phyloP scores from a whole-genome alignment of 2,888 invertebrate genomes.

The Rotaria socialis region DNA sequence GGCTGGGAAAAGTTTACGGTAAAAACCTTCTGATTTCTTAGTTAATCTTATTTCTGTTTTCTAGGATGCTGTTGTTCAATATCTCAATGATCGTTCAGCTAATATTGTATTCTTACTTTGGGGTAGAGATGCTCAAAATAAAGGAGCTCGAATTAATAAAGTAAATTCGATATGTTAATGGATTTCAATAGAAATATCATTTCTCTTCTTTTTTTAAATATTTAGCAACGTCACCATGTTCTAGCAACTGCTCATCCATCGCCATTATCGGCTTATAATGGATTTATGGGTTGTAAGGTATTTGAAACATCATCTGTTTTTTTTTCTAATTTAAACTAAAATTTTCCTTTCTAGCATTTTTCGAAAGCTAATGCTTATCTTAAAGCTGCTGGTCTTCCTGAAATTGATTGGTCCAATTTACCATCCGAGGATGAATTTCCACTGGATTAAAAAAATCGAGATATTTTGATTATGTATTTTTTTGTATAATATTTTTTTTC shows the following conservation, averaged over 20 bases:
- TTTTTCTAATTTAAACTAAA: background rate
- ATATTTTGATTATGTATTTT: background rate
- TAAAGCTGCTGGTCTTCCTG: background rate
- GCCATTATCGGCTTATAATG: background rate
- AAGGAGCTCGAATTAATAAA: conserved; percentile 13
- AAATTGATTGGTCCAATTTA: background rate
- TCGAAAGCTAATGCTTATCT: conserved; percentile 31
- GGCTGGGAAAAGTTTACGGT: conserved; percentile 36
- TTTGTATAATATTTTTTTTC: background rate
- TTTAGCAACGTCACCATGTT: background rate
- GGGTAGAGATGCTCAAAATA: conserved; percentile 24
- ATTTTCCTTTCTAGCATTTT: background rate
- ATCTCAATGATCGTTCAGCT: background rate
- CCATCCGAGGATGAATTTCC: background rate
- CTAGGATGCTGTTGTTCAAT: conserved; percentile 12
- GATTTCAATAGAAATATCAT: background rate
- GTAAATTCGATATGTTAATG: background rate
- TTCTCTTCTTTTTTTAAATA: too few relatives aligned
- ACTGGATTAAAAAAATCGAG: background rate
- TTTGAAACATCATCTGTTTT: background rate
- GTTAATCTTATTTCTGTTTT: background rate
- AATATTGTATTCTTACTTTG: conserved; percentile 36
- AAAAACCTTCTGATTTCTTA: background rate
- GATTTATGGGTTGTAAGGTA: conserved; percentile 34
- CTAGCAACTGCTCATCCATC: conserved; percentile 28